These are phyloP conservation scores for Acholoe squamosa DNA, from an alignment of 2,888 invertebrate species.

Conservation along the genomic window DNA sequence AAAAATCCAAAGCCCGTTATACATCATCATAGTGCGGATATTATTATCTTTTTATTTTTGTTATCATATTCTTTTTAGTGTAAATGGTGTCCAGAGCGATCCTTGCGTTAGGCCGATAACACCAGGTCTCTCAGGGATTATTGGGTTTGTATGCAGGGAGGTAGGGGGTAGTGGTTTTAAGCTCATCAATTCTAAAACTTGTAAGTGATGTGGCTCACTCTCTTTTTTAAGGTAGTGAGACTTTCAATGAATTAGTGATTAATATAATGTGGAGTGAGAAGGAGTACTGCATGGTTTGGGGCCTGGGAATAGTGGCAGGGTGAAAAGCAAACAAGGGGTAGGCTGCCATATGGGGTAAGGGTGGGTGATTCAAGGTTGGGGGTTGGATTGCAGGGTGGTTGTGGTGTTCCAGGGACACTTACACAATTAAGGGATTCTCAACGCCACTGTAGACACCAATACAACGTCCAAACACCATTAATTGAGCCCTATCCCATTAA, in stretches of 20 bases:
- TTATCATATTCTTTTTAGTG: not conserved
- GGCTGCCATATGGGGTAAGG: not conserved
- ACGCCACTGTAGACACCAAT: not conserved
- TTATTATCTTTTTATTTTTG: too few relatives aligned
- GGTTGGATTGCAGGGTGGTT: not conserved
- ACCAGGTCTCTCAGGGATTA: slow-evolving; percentile 40
- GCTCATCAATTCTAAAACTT: slow-evolving; percentile 54
- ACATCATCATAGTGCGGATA: not conserved
- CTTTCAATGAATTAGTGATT: slow-evolving; percentile 56
- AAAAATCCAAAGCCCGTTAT: slow-evolving; percentile 5
- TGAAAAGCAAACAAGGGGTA: slow-evolving; percentile 28
- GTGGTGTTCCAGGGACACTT: not conserved
- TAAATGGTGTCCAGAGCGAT: not conserved
- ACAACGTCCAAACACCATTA: too few relatives aligned
- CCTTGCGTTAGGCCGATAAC: slow-evolving; percentile 20
- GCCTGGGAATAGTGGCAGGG: not conserved
- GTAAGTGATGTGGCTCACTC: not conserved
- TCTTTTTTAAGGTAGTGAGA: slow-evolving; percentile 8
- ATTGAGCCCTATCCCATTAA: too few relatives aligned
- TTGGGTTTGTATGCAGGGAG: slow-evolving; percentile 29
- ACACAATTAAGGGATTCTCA: not conserved
- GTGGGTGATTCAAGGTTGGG: not conserved
- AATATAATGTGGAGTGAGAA: slow-evolving; percentile 47
- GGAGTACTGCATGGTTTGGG: not conserved
- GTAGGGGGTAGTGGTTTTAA: not conserved